Evolutionary conservation across 2,888 invertebrate genomes (phyloP).

Genomic region (Tridacna gigas): DNA sequence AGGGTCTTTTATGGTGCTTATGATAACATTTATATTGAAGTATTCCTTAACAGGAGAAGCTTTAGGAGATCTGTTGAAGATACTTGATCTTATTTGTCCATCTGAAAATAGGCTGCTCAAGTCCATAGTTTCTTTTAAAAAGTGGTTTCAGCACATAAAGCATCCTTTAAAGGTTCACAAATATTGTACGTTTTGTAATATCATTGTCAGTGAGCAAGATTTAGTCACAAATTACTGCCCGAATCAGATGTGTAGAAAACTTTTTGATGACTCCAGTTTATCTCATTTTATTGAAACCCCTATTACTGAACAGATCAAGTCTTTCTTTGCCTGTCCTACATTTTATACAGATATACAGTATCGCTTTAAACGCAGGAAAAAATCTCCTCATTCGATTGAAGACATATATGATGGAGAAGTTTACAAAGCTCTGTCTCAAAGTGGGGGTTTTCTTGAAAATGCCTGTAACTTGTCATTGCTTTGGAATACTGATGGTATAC

Average conservation of each 20-base stretch:
- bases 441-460: neutral
- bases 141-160: slow-evolving; percentile 24
- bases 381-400: slow-evolving; percentile 3
- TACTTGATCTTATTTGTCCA: slow-evolving; percentile 15
- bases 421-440: neutral
- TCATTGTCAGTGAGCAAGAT: neutral
- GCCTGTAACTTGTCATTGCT: neutral
- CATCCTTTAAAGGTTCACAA: slow-evolving; percentile 21
- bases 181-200: slow-evolving; percentile 13
- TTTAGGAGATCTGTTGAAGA: slow-evolving; percentile 2
- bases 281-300: slow-evolving; percentile 3
- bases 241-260: neutral
- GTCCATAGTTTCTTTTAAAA: slow-evolving; percentile 1
- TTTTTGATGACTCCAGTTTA: neutral
- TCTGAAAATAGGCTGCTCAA: neutral
- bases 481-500: slow-evolving; percentile 20
- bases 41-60: slow-evolving; percentile 14
- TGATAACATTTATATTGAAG: slow-evolving; percentile 17
- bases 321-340: slow-evolving; percentile 3
- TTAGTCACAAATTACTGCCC: neutral
- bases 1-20: neutral
- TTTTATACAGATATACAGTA: neutral
- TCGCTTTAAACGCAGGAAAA: neutral
- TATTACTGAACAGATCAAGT: slow-evolving; percentile 3
- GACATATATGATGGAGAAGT: slow-evolving; percentile 12